A percentile compares a stretch with the other conserved stretches of the same genome.
These are phyloP conservation scores for Pristionchus arcanus DNA, from an alignment of 2,888 invertebrate species.

Conservation along the genomic window DNA sequence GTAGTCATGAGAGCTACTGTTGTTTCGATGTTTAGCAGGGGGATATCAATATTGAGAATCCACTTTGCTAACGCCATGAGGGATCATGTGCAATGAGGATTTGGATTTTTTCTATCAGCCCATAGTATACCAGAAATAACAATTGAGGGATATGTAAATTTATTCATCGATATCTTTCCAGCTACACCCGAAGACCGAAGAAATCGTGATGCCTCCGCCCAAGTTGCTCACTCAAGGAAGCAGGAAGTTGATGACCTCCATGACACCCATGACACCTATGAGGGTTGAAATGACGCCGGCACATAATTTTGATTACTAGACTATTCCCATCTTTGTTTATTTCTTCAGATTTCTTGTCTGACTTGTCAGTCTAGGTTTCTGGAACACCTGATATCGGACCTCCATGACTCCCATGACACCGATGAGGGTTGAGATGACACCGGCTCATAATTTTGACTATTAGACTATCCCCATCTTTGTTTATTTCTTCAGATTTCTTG, in stretches of 20 bases:
- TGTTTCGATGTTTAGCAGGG: too few species aligned
- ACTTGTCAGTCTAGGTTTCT: too few species aligned
- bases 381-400: too few species aligned
- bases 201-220: background rate
- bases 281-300: constrained; percentile 18
- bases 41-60: too few species aligned
- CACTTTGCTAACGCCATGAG: too few species aligned
- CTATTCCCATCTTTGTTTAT: too few species aligned
- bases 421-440: background rate
- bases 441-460: constrained; percentile 35
- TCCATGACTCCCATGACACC: background rate
- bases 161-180: background rate
- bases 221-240: constrained; percentile 26
- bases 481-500: background rate
- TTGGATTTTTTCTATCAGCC: too few species aligned
- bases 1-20: too few species aligned
- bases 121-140: too few species aligned
- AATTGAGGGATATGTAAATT: background rate
- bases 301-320: constrained; percentile 31
- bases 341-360: background rate
- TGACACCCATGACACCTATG: background rate
- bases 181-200: constrained; percentile 14
- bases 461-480: background rate
- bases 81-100: background rate
- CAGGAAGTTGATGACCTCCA: background rate